Percentiles rank a stretch among this genome's conserved stretches.
phyloP scores from a whole-genome alignment of 2,113 vertebrate species.

The Hippolais icterina region DNA sequence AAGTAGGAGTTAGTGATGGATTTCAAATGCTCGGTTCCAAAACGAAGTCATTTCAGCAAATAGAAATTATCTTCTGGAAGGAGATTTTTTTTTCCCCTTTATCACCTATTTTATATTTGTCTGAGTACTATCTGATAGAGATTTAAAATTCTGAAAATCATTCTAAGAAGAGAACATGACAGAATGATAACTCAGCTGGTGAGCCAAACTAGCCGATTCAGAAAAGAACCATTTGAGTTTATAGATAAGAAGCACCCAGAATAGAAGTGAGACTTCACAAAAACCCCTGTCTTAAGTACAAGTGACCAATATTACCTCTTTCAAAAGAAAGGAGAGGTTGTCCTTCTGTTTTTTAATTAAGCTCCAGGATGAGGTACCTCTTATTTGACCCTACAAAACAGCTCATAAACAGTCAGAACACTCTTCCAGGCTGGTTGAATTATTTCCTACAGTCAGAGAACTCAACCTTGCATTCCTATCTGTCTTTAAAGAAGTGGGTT shows the following conservation, averaged over 20 bases:
- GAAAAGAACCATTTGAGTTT: background rate
- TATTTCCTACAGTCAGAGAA: background rate
- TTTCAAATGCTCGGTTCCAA: background rate
- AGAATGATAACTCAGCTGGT: background rate
- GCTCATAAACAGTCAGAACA: background rate
- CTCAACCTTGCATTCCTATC: fast-evolving
- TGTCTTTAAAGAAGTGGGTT: background rate
- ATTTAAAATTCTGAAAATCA: background rate
- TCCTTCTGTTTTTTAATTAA: background rate
- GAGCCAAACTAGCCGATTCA: background rate
- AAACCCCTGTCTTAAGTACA: background rate
- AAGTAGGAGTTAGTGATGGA: background rate
- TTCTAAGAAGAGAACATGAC: background rate
- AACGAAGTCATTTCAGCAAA: background rate
- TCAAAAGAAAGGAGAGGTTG: background rate
- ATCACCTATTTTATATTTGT: background rate
- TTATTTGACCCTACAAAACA: background rate
- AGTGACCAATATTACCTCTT: background rate
- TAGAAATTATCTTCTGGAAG: background rate
- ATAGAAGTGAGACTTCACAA: background rate
- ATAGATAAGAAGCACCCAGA: background rate
- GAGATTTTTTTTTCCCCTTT: background rate
- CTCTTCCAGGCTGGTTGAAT: background rate
- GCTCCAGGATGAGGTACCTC: background rate
- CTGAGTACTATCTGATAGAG: background rate